Conservation (phyloP, 1,140 invertebrate species). For the Cydia pomonella region DNA sequence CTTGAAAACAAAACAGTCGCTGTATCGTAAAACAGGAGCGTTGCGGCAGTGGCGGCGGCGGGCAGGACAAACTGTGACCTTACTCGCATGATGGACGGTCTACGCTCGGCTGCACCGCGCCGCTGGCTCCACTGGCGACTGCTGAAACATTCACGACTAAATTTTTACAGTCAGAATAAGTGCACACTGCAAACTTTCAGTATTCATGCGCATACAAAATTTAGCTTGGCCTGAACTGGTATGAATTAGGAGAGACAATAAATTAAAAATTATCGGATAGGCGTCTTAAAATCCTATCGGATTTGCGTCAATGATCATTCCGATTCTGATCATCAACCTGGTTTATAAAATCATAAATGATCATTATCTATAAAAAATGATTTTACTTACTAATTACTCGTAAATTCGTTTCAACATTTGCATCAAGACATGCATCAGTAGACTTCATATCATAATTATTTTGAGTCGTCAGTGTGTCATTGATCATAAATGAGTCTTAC, state of each 20-base stretch:
- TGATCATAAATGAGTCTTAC: not conserved
- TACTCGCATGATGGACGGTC: constrained; percentile 59
- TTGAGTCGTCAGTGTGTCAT: not conserved
- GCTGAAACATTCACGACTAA: not conserved
- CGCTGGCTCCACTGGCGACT: not conserved
- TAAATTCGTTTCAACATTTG: too few relatives aligned
- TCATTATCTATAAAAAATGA: too few relatives aligned
- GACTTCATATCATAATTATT: not conserved
- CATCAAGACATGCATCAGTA: too few relatives aligned
- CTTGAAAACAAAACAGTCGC: constrained; percentile 66
- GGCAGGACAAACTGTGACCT: constrained; percentile 68
- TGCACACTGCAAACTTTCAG: not conserved
- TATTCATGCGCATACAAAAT: not conserved
- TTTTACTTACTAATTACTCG: too few relatives aligned
- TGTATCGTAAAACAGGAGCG: constrained; percentile 60
- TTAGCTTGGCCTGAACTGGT: too few relatives aligned
- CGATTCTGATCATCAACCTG: too few relatives aligned
- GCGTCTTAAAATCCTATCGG: too few relatives aligned
- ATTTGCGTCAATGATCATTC: too few relatives aligned
- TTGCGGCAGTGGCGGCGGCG: constrained; percentile 43
- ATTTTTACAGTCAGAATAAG: not conserved
- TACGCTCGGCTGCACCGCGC: constrained; percentile 44
- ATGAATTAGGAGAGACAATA: too few relatives aligned
- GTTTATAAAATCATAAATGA: too few relatives aligned
- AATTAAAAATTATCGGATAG: too few relatives aligned